Conservation (phyloP, 2,113 vertebrate genomes). For the Bos javanicus region DNA sequence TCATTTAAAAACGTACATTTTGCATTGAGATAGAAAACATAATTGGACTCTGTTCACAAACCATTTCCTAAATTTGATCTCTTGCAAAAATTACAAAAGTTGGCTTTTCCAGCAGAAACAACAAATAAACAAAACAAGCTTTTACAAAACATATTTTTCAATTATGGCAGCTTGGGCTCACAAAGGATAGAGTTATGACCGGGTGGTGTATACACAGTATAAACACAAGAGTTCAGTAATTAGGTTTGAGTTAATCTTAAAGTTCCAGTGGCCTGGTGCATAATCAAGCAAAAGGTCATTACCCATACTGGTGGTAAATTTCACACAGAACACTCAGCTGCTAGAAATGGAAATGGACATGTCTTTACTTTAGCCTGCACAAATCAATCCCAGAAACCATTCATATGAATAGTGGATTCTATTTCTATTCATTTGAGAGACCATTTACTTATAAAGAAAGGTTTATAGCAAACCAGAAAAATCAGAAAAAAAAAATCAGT, state of each 20-base stretch:
- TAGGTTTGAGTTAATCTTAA: slow-evolving; percentile 87
- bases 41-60: slow-evolving; percentile 32
- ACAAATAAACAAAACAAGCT: slow-evolving; percentile 83
- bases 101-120: slow-evolving; percentile 79
- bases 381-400: slow-evolving; percentile 30
- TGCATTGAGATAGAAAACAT: background rate
- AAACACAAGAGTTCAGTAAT: slow-evolving; percentile 95
- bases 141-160: slow-evolving; percentile 77
- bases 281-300: slow-evolving; percentile 86
- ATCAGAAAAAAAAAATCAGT: background rate
- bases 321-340: slow-evolving; percentile 76
- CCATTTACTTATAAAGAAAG: slow-evolving; percentile 9
- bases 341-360: slow-evolving; percentile 69
- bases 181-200: slow-evolving; percentile 84
- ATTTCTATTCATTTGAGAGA: slow-evolving; percentile 3
- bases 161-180: slow-evolving; percentile 73
- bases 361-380: slow-evolving; percentile 44
- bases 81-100: slow-evolving; percentile 71
- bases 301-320: slow-evolving; percentile 82
- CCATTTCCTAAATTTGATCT: slow-evolving; percentile 63
- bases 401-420: background rate
- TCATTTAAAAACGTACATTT: background rate
- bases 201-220: slow-evolving; percentile 87
- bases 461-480: slow-evolving; percentile 24
- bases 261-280: slow-evolving; percentile 83